Conservation (phyloP, 2,797 vertebrate genomes). For the Synanceia verrucosa region DNA sequence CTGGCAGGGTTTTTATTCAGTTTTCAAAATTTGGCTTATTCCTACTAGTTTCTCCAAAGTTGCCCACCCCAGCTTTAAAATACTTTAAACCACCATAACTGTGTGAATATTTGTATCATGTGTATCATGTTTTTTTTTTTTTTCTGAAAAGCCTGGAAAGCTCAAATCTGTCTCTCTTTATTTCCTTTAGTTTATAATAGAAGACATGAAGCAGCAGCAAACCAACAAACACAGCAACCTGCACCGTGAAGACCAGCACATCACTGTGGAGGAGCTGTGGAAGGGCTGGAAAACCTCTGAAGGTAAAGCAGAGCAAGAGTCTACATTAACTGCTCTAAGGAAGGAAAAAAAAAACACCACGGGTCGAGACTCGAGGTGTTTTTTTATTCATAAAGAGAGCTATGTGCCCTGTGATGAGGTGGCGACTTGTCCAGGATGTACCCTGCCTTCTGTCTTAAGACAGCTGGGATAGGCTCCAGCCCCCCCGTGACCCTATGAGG, state of each 20-base stretch:
- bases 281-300: conserved; percentile 94
- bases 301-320: conserved; percentile 79
- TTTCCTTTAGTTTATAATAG: conserved; percentile 89
- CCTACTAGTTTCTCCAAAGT: background rate
- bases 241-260: conserved; percentile 97
- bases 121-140: too few species aligned
- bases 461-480: too few species aligned
- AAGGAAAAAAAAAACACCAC: background rate
- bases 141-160: background rate
- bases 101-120: too few species aligned
- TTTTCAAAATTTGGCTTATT: background rate
- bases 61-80: background rate
- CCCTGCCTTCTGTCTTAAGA: too few species aligned
- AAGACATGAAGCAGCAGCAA: conserved; percentile 96
- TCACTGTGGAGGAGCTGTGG: conserved; percentile 98
- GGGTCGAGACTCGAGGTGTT: background rate
- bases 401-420: too few species aligned
- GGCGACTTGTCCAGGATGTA: too few species aligned
- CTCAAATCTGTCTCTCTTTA: background rate
- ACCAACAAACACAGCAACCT: conserved; percentile 96
- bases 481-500: too few species aligned
- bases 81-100: background rate
- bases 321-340: background rate
- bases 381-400: background rate
- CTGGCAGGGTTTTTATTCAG: background rate